Evolutionary conservation across 2,113 vertebrate genomes (phyloP).

Genomic region (Rhodinocichla rosea): DNA sequence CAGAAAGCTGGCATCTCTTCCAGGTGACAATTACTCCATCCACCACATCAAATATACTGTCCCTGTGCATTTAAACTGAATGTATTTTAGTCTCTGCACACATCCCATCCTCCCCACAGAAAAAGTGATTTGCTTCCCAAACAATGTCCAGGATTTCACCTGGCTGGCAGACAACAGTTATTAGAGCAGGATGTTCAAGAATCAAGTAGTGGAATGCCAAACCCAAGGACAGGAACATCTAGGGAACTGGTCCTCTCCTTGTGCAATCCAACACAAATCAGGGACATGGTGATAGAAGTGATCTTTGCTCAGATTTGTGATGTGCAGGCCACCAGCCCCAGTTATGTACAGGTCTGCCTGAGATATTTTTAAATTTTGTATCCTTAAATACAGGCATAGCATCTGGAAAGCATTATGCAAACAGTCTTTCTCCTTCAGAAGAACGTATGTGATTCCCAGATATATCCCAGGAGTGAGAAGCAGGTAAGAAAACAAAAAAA

Average conservation of each 20-base stretch:
- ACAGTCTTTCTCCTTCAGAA: background rate
- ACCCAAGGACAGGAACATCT: background rate
- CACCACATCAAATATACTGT: background rate
- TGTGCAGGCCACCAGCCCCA: background rate
- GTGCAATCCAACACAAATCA: background rate
- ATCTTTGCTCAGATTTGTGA: background rate
- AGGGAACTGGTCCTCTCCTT: background rate
- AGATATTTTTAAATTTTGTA: background rate
- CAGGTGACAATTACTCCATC: background rate
- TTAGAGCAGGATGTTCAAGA: background rate
- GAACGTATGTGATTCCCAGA: rapidly evolving
- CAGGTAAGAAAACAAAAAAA: background rate
- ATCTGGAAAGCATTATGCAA: background rate
- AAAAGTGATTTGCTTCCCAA: background rate
- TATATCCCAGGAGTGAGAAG: background rate
- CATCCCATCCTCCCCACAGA: background rate
- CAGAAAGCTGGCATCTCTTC: background rate
- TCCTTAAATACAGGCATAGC: background rate
- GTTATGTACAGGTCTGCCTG: background rate
- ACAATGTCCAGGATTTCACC: background rate
- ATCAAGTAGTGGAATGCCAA: background rate
- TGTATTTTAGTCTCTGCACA: background rate
- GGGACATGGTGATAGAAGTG: background rate
- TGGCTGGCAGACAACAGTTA: background rate
- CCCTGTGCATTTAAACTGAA: background rate